Evolutionary conservation across 2,113 vertebrate species (phyloP), one percentile per base, ranked within the genome.

Genomic region (Dromas ardeola): DNA sequence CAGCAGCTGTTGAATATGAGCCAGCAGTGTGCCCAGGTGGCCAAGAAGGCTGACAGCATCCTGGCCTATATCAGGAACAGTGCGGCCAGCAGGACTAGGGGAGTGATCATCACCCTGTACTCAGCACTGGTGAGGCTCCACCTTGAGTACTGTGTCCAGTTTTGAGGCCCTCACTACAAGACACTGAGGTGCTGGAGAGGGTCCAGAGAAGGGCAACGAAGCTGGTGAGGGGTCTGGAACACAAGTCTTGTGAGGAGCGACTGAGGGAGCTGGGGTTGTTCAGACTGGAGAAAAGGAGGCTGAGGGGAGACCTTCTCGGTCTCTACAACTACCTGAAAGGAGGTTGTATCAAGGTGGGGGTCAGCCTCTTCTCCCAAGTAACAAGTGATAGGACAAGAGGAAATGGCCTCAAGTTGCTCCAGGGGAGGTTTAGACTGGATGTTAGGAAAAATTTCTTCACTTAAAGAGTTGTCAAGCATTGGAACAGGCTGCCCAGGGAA

Each of bases 51-150:
- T 7, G 5, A 1, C 3, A 8, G 3, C 30, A 77, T 2, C 32
- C 50, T 77, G 32, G 27, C 10, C 4, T 61, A 16, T 0, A 4
- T 30, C 26, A 86, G 34, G 4, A n/a, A 0, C 15, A 5, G 6
- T 7, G 42, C 42, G 67, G 6, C 7, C 40, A 81, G 29, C 29
- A 78, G 58, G 52, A 40, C 0, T 3, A 29, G 18, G 25, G 23
- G 4, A 63, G 36, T 0, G 15, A 47, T 0, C 0, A 0, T n/a
- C 1, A 5, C 13, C 6, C 25, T 72, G 45, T 29, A 1, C 9
- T 32, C 0, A 0, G 45, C 20, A 56, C 10, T 25, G 45, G 0
- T 47, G 53, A 72, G 34, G 12, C 8, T 0, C 0, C 15, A 43
- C 2, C 18, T 83, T 1, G 0, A 36, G 11, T 23, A 1, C 10